Percentiles rank a stretch among this genome's conserved stretches.
These are phyloP conservation scores for Stenoptilia bipunctidactyla DNA, from an alignment of 2,888 invertebrate species.

Conservation along the genomic window DNA sequence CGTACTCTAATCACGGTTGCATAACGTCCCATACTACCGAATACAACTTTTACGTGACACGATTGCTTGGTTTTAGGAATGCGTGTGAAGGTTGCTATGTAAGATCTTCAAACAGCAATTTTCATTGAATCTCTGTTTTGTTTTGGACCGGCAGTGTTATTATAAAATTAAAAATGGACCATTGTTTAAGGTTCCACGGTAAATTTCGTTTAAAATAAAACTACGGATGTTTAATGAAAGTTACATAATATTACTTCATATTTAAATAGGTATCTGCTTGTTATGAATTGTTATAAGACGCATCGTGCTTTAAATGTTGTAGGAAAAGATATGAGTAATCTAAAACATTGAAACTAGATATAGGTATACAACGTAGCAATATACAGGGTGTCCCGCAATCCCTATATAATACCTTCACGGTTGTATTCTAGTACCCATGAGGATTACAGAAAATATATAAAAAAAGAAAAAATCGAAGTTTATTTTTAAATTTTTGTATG, in stretches of 20 bases:
- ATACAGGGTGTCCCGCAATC: no score
- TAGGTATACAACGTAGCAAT: no score
- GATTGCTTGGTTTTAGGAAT: slow-evolving; percentile 12
- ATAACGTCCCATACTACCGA: neutral
- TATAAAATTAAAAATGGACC: neutral
- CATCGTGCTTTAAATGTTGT: no score
- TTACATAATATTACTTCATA: neutral
- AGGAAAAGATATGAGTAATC: no score
- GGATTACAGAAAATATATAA: no score
- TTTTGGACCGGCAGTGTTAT: neutral
- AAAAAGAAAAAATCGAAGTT: no score
- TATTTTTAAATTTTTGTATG: no score
- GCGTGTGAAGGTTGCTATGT: slow-evolving; percentile 9
- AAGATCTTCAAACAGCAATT: slow-evolving; percentile 1
- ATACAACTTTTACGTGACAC: slow-evolving; percentile 13
- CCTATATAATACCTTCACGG: no score
- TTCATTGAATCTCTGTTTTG: neutral
- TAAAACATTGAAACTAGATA: no score
- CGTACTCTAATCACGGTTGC: neutral
- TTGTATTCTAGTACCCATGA: no score
- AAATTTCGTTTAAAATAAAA: neutral
- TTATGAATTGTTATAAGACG: no score
- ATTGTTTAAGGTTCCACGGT: slow-evolving; percentile 2
- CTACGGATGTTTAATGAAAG: neutral
- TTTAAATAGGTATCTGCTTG: no score